Conservation (phyloP, 92 coral and sea anemone genomes). For the Epizoanthus stellaris region DNA sequence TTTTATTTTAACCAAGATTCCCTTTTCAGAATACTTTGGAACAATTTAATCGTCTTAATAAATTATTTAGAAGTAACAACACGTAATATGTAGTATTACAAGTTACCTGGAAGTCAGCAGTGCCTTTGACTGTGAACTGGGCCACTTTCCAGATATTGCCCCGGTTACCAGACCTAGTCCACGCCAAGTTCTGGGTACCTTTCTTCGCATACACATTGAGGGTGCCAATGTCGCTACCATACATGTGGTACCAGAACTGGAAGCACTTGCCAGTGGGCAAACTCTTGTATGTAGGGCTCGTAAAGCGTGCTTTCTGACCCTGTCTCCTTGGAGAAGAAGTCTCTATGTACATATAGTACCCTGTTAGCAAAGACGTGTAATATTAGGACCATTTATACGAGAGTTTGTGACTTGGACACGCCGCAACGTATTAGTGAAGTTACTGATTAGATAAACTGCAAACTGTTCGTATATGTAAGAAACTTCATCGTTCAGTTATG, state of each 20-base stretch:
- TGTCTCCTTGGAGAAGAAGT: constrained; percentile 69
- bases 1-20: no score
- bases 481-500: no score
- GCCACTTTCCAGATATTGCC: constrained; percentile 86
- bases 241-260: constrained; percentile 96
- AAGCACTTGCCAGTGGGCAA: constrained; percentile 79
- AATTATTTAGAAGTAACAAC: background rate
- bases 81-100: background rate
- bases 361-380: constrained; percentile 26
- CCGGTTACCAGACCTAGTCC: constrained; percentile 74
- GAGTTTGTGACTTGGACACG: no score
- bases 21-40: no score
- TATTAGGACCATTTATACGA: background rate
- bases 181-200: constrained; percentile 30
- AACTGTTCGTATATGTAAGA: no score
- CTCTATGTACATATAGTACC: constrained; percentile 80
- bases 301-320: constrained; percentile 80
- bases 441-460: no score
- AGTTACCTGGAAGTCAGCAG: constrained; percentile 69
- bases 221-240: constrained; percentile 76
- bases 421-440: no score
- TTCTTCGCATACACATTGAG: constrained; percentile 65
- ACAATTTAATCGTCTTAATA: no score
- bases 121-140: constrained; percentile 69
- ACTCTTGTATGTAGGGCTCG: constrained; percentile 68